phyloP scores from a whole-genome alignment of 2,113 vertebrate species.

The Speoplatyrhinus poulsoni region DNA sequence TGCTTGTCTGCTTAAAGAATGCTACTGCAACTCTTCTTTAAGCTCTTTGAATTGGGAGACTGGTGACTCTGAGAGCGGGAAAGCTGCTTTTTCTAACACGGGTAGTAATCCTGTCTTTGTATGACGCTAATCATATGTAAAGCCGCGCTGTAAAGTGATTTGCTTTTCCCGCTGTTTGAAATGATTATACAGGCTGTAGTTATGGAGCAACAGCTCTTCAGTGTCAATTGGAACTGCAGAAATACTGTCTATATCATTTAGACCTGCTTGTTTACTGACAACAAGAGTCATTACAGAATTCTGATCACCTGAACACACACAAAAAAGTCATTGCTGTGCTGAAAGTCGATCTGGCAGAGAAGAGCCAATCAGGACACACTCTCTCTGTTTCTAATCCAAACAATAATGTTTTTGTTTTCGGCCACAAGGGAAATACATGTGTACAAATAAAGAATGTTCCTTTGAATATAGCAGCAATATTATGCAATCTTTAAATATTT shows the following conservation, averaged over 20 bases:
- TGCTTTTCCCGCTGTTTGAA: conserved; percentile 73
- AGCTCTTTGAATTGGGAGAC: conserved; percentile 56
- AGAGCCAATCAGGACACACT: no score
- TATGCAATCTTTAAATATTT: conserved; percentile 1
- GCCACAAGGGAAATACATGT: no score
- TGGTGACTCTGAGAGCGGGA: conserved; percentile 27
- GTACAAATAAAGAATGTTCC: no score
- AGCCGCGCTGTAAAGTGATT: conserved; percentile 76
- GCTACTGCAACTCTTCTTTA: conserved; percentile 56
- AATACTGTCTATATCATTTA: conserved; percentile 66
- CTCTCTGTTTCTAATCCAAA: no score
- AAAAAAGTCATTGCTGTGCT: no score
- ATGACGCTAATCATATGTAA: conserved; percentile 78
- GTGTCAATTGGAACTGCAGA: conserved; percentile 62
- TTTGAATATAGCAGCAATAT: no score
- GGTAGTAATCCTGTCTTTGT: conserved; percentile 74
- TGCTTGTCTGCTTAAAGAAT: conserved; percentile 18
- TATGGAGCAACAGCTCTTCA: conserved; percentile 69
- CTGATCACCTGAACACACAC: conserved; percentile 49
- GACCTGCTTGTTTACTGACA: conserved; percentile 68
- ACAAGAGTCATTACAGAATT: conserved; percentile 63
- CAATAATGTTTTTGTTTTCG: no score
- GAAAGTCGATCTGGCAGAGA: no score
- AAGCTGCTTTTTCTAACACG: conserved; percentile 59
- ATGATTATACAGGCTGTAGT: conserved; percentile 73